phyloP scores from a whole-genome alignment of 2,797 vertebrate species.

The Mus minutoides region DNA sequence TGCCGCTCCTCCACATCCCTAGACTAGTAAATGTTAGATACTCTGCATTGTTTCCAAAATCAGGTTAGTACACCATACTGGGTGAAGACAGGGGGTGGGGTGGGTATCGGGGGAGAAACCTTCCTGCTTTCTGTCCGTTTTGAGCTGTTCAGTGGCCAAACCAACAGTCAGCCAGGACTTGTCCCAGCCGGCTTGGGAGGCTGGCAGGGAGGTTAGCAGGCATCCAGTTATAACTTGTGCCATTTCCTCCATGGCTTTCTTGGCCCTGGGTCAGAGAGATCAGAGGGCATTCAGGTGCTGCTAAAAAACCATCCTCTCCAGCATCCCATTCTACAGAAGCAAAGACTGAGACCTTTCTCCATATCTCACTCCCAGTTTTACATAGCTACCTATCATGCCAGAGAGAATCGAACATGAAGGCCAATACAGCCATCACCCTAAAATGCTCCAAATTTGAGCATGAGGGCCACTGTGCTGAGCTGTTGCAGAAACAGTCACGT shows the following conservation, averaged over 20 bases:
- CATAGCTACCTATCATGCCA: neutral
- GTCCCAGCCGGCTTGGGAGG: neutral
- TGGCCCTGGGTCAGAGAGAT: neutral
- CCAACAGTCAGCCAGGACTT: neutral
- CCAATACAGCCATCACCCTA: neutral
- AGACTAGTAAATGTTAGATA: neutral
- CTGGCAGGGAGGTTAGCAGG: neutral
- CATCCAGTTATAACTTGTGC: neutral
- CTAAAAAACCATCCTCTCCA: neutral
- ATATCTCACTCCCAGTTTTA: conserved; percentile 2
- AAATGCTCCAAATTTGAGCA: neutral
- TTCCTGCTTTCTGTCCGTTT: neutral
- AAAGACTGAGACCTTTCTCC: neutral
- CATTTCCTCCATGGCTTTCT: neutral
- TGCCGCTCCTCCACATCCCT: neutral
- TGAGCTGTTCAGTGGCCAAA: neutral
- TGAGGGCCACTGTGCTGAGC: neutral
- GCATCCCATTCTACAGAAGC: neutral
- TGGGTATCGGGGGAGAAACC: neutral
- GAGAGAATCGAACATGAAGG: neutral
- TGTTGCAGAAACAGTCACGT: conserved; percentile 33
- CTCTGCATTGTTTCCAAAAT: conserved; percentile 3
- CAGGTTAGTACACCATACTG: neutral
- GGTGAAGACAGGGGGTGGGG: neutral
- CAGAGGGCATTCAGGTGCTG: neutral